phyloP scores from a whole-genome alignment of 2,888 invertebrate species.

The Cyclophora punctaria region DNA sequence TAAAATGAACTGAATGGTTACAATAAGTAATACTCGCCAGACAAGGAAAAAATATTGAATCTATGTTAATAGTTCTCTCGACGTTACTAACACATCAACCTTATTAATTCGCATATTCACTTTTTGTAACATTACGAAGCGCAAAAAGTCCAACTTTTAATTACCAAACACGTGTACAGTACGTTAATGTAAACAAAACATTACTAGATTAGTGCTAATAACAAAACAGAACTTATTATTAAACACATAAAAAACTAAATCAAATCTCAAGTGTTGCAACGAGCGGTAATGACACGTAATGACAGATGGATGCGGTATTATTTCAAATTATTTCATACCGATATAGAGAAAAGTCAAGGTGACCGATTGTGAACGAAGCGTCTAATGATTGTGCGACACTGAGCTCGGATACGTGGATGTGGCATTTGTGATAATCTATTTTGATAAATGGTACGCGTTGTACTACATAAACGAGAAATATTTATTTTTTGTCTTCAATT shows the following conservation, averaged over 20 bases:
- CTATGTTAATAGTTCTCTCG: no score
- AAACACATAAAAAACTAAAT: no score
- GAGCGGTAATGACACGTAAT: constrained; percentile 48
- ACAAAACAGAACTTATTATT: constrained; percentile 6
- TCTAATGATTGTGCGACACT: constrained; percentile 38
- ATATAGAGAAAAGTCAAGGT: constrained; percentile 73
- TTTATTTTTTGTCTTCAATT: no score
- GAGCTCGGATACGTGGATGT: constrained; percentile 20
- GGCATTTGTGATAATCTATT: constrained; percentile 12
- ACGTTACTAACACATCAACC: no score
- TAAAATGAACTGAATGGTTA: no score
- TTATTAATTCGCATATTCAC: no score
- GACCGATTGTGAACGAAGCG: constrained; percentile 47
- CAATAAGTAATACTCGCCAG: no score
- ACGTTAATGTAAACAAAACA: constrained; percentile 3
- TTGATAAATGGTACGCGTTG: no score
- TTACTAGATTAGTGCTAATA: constrained; percentile 26
- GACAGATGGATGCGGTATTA: constrained; percentile 55
- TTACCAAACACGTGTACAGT: constrained; percentile 3
- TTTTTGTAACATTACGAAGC: no score
- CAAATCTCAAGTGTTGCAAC: constrained; percentile 19
- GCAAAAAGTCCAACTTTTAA: no score
- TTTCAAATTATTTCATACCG: constrained; percentile 70
- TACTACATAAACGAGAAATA: no score
- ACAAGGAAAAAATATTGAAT: no score